Conservation (phyloP, 1,140 invertebrate genomes). For the Drosophila ficusphila region DNA sequence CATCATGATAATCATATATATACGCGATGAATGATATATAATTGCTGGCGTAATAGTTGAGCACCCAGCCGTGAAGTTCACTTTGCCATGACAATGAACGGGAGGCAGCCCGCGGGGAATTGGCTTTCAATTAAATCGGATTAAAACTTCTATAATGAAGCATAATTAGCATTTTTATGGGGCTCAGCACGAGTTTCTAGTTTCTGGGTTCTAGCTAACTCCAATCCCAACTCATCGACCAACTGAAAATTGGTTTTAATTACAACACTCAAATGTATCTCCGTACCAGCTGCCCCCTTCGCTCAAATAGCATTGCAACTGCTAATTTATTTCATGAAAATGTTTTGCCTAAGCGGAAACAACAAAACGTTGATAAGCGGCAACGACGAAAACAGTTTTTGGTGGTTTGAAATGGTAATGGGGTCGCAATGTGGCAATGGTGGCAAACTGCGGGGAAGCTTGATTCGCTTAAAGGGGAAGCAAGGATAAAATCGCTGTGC, state of each 20-base stretch:
- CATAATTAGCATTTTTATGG: constrained; percentile 58
- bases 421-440: no score
- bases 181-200: constrained; percentile 22
- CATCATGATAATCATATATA: constrained; percentile 26
- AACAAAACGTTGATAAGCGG: constrained; percentile 38
- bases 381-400: constrained; percentile 23
- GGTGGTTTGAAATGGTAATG: neutral
- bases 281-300: no score
- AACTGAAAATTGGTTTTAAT: constrained; percentile 40
- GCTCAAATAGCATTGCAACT: constrained; percentile 9
- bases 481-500: no score
- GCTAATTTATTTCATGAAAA: constrained; percentile 38
- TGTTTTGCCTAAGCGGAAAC: constrained; percentile 48
- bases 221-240: constrained; percentile 16
- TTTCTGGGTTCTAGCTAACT: constrained; percentile 1
- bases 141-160: constrained; percentile 54
- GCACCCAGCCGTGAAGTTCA: constrained; percentile 69
- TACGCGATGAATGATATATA: constrained; percentile 33
- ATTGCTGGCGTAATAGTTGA: constrained; percentile 67
- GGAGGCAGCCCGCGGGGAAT: constrained; percentile 27
- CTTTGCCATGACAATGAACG: constrained; percentile 57
- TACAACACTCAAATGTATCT: constrained; percentile 34
- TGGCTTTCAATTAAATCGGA: constrained; percentile 69
- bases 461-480: neutral
- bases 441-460: neutral